Percentiles rank a stretch among this genome's conserved stretches.
Evolutionary conservation across 2,888 invertebrate genomes (phyloP).

Genomic region (Physocephala rufipes): DNA sequence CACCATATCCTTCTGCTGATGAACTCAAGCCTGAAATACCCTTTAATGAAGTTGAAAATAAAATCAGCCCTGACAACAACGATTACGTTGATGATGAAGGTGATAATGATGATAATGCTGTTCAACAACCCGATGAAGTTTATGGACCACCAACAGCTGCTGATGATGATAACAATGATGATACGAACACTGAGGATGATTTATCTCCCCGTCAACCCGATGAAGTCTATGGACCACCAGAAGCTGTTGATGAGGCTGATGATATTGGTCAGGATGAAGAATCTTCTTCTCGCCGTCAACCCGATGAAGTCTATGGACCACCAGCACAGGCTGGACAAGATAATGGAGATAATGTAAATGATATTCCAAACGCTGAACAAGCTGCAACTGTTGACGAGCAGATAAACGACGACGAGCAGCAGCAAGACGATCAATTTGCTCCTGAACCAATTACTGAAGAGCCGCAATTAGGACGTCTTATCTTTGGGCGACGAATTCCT

Average conservation of each 20-base stretch:
- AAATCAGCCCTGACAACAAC: conserved; percentile 8
- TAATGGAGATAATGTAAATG: conserved; percentile 33
- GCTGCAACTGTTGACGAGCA: conserved; percentile 18
- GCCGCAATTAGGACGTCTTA: conserved; percentile 40
- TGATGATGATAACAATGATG: background rate
- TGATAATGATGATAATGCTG: background rate
- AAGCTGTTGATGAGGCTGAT: background rate
- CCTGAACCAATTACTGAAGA: conserved; percentile 34
- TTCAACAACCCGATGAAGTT: conserved; percentile 43
- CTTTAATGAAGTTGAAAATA: conserved; percentile 52
- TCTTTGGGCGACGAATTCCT: conserved; percentile 39
- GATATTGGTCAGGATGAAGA: conserved; percentile 2
- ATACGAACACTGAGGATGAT: conserved; percentile 12
- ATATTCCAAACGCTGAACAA: conserved; percentile 9
- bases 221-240: conserved; percentile 39
- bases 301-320: conserved; percentile 43
- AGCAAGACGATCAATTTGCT: conserved; percentile 23
- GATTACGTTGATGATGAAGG: conserved; percentile 1
- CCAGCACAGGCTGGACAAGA: conserved; percentile 12
- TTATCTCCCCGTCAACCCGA: conserved; percentile 41
- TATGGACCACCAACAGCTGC: conserved; percentile 31
- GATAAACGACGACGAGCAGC: background rate
- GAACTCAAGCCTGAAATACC: conserved; percentile 60
- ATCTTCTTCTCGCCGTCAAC: conserved; percentile 32
- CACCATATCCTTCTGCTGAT: conserved; percentile 58